A percentile compares a stretch with the other conserved stretches of the same genome.
phyloP scores from a whole-genome alignment of 2,797 vertebrate genomes.

The Otus scops region DNA sequence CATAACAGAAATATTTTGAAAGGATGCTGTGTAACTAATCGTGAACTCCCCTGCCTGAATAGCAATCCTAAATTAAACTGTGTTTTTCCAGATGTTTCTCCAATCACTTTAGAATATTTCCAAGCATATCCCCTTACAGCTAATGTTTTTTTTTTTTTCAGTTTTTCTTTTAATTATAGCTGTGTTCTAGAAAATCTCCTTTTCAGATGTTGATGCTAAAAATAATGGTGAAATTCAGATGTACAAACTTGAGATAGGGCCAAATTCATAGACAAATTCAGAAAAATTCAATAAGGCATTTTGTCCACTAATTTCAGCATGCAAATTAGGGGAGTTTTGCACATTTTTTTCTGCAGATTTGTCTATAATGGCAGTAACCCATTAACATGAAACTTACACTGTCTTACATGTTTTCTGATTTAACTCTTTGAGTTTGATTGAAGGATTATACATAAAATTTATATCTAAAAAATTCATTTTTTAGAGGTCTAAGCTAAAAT shows the following conservation, averaged over 20 bases:
- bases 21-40: conserved; percentile 22
- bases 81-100: conserved; percentile 28
- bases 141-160: neutral
- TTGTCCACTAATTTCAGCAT: neutral
- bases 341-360: neutral
- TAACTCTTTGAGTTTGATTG: neutral
- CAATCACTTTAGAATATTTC: neutral
- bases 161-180: neutral
- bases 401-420: neutral
- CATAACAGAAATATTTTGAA: conserved; percentile 7
- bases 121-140: neutral
- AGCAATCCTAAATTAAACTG: conserved; percentile 32
- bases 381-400: neutral
- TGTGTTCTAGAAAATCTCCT: neutral
- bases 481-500: neutral
- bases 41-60: neutral
- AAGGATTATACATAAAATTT: neutral
- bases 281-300: neutral
- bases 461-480: neutral
- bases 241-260: neutral
- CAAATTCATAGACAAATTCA: neutral
- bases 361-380: neutral
- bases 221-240: neutral
- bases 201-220: neutral
- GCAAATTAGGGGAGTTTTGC: accelerated